Evolutionary conservation across 2,888 invertebrate species (phyloP).

Genomic region (Melanostoma mellinum): DNA sequence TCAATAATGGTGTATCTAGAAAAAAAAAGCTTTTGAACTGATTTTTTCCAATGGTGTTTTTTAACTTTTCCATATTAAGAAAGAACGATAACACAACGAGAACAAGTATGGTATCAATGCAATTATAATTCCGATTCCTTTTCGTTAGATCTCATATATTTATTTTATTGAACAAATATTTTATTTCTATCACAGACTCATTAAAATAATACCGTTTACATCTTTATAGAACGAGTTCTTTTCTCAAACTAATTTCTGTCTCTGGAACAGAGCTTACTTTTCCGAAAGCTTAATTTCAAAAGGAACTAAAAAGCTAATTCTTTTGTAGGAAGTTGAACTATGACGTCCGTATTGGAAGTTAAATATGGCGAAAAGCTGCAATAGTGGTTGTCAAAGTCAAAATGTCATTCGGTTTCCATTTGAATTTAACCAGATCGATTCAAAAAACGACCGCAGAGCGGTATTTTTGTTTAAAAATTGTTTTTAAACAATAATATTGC

Average conservation of each 20-base stretch:
- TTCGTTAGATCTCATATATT: conserved; percentile 29
- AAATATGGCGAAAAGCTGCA: neutral
- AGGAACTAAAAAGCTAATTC: conserved; percentile 48
- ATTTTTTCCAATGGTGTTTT: conserved; percentile 36
- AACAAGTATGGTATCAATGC: too few relatives aligned
- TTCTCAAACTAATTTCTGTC: conserved; percentile 57
- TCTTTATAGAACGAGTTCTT: conserved; percentile 60
- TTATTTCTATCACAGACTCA: conserved; percentile 61
- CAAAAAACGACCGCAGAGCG: too few relatives aligned
- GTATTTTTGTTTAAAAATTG: too few relatives aligned
- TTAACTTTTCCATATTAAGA: neutral
- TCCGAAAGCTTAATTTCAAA: conserved; percentile 60
- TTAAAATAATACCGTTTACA: conserved; percentile 57
- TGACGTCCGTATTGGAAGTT: neutral
- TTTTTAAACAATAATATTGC: too few relatives aligned
- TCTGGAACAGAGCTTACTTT: conserved; percentile 52
- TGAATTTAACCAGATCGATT: too few relatives aligned
- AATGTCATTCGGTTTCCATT: too few relatives aligned
- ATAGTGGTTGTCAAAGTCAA: too few relatives aligned
- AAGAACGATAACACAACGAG: neutral
- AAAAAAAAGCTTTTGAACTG: conserved; percentile 58
- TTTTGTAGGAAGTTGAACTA: neutral
- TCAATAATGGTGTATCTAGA: conserved; percentile 53
- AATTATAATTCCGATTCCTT: conserved; percentile 25
- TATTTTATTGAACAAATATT: conserved; percentile 10